These are phyloP conservation scores for Brachionus manjavacas DNA, from an alignment of 1,140 invertebrate species.

Conservation along the genomic window DNA sequence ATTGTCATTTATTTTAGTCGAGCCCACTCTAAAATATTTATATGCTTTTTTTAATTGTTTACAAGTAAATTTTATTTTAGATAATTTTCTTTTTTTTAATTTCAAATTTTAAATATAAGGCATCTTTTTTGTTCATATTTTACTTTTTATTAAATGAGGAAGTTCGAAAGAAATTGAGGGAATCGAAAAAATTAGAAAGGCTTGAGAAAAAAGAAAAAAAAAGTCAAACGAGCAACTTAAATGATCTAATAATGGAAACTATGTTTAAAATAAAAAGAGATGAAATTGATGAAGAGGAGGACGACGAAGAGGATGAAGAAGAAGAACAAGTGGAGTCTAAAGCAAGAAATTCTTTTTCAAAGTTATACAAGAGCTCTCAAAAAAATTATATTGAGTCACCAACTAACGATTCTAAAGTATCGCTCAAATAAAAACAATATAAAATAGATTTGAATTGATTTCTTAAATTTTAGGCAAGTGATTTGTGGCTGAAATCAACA, in stretches of 20 bases:
- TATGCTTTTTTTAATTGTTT: conserved; percentile 54
- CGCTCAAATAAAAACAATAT: background rate
- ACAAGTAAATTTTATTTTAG: conserved; percentile 48
- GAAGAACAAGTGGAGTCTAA: background rate
- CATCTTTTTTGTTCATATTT: conserved; percentile 53
- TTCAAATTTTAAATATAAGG: conserved; percentile 46
- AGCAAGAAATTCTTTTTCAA: background rate
- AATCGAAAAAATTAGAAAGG: background rate
- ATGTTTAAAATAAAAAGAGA: background rate
- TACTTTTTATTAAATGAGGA: conserved; percentile 54
- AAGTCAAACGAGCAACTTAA: background rate
- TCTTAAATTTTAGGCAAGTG: background rate
- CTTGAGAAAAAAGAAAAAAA: background rate
- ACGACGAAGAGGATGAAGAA: conserved; percentile 11
- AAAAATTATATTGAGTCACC: background rate
- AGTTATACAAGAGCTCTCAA: no score
- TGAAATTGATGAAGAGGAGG: background rate
- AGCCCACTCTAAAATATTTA: conserved; percentile 53
- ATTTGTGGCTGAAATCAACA: background rate
- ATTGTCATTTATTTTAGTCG: conserved; percentile 50
- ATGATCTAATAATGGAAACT: conserved; percentile 13
- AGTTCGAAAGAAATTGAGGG: conserved; percentile 44
- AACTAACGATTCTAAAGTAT: background rate
- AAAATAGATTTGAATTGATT: no score
- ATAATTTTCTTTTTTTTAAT: conserved; percentile 2